Evolutionary conservation across 2,113 vertebrate species (phyloP).

Genomic region (Notarius lentiginosus): DNA sequence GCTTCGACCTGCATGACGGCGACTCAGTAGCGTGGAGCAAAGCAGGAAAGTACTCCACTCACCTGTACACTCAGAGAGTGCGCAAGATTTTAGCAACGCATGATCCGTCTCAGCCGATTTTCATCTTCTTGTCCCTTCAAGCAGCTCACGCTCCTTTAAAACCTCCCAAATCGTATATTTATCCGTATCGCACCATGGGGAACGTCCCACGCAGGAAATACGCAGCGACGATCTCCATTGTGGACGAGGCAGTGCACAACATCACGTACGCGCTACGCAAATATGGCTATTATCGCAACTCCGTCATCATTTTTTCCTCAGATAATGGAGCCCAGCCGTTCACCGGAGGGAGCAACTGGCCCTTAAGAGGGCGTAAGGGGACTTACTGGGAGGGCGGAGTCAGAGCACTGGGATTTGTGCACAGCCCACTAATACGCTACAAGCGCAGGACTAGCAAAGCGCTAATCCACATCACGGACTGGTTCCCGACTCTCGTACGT

Average conservation of each 20-base stretch:
- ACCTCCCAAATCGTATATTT: constrained; percentile 88
- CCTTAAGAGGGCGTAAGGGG: constrained; percentile 88
- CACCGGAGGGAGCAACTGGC: constrained; percentile 96
- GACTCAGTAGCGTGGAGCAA: constrained; percentile 88
- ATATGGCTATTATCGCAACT: constrained; percentile 89
- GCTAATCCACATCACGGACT: constrained; percentile 92
- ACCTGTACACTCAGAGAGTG: constrained; percentile 85
- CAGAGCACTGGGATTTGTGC: constrained; percentile 88
- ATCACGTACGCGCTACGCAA: constrained; percentile 91
- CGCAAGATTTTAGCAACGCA: constrained; percentile 86
- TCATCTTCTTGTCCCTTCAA: constrained; percentile 91
- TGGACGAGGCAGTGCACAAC: constrained; percentile 91
- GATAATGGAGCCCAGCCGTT: constrained; percentile 95
- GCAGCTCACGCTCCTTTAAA: constrained; percentile 91
- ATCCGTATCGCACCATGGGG: constrained; percentile 86
- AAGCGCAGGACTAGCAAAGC: constrained; percentile 81
- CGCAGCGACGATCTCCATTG: constrained; percentile 90
- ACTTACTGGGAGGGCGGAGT: constrained; percentile 96
- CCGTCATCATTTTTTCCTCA: constrained; percentile 87
- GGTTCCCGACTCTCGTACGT: constrained; percentile 90
- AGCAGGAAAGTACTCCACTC: constrained; percentile 88
- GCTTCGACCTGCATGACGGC: constrained; percentile 88
- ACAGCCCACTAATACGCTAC: constrained; percentile 86
- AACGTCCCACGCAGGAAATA: constrained; percentile 87
- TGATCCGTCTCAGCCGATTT: constrained; percentile 81